A percentile compares a stretch with the other conserved stretches of the same genome.
These are phyloP conservation scores for Lasioglossum zephyrum DNA, from an alignment of 2,888 invertebrate genomes.

Conservation along the genomic window DNA sequence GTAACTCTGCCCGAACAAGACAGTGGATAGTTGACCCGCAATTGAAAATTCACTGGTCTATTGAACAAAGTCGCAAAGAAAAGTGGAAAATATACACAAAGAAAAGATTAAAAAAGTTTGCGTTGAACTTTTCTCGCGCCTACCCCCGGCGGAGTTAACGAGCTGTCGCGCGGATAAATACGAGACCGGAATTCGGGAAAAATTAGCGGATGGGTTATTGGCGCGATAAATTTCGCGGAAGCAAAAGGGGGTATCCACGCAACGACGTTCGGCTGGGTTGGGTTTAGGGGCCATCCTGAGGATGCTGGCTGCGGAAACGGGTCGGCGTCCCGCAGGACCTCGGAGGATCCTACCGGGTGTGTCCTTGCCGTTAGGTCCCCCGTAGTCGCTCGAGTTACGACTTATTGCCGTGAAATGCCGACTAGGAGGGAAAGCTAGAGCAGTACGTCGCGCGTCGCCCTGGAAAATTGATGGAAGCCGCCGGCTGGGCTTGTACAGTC, in stretches of 20 bases:
- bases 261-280: background rate
- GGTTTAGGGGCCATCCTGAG: background rate
- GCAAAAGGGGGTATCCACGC: background rate
- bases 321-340: background rate
- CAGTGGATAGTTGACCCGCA: background rate
- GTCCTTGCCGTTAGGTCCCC: constrained; percentile 5
- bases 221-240: background rate
- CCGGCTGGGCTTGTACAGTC: constrained; percentile 45
- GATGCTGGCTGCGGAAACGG: background rate
- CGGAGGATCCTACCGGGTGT: background rate
- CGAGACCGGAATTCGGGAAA: background rate
- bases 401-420: constrained; percentile 45
- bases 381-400: constrained; percentile 50
- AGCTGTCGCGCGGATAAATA: background rate
- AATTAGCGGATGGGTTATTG: constrained; percentile 7
- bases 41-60: background rate
- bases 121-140: no score
- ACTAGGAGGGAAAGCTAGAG: constrained; percentile 7
- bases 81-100: no score
- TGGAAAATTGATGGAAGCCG: constrained; percentile 69
- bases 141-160: no score
- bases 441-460: constrained; percentile 45
- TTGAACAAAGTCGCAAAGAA: no score
- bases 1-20: background rate
- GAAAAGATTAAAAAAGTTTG: no score